A percentile compares a stretch with the other conserved stretches of the same genome.
Evolutionary conservation across 1,140 invertebrate species (phyloP).

Genomic region (Belonocnema kinseyi): DNA sequence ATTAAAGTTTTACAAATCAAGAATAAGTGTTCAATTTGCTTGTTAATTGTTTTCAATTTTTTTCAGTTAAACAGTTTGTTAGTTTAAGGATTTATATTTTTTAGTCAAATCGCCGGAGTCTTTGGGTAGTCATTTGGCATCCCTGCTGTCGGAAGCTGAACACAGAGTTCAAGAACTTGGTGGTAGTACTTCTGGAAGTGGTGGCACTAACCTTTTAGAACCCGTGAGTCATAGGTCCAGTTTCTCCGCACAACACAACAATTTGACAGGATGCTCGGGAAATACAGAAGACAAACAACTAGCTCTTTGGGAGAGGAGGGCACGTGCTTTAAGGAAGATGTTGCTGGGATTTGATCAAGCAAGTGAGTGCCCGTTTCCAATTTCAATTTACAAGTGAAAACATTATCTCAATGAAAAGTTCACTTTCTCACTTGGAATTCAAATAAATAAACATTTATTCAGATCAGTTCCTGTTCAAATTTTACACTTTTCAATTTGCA

Average conservation of each 20-base stretch:
- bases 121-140: constrained; percentile 83
- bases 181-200: constrained; percentile 68
- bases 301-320: constrained; percentile 89
- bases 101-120: constrained; percentile 83
- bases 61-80: too few relatives aligned
- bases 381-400: neutral
- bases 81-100: constrained; percentile 59
- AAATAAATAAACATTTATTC: neutral
- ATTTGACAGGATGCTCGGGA: constrained; percentile 80
- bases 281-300: constrained; percentile 89
- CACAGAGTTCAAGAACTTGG: constrained; percentile 84
- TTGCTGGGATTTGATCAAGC: constrained; percentile 82
- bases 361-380: constrained; percentile 74
- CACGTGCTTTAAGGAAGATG: constrained; percentile 87
- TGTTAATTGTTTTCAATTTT: neutral
- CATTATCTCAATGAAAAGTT: neutral
- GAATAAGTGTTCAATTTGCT: neutral
- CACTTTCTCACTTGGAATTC: neutral
- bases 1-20: too few relatives aligned
- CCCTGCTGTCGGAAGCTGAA: constrained; percentile 88
- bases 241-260: constrained; percentile 75
- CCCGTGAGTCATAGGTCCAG: constrained; percentile 74
- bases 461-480: too few relatives aligned
- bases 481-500: too few relatives aligned
- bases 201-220: constrained; percentile 67